phyloP scores from a whole-genome alignment of 1,140 invertebrate species.

The Caenorhabditis tropicalis region DNA sequence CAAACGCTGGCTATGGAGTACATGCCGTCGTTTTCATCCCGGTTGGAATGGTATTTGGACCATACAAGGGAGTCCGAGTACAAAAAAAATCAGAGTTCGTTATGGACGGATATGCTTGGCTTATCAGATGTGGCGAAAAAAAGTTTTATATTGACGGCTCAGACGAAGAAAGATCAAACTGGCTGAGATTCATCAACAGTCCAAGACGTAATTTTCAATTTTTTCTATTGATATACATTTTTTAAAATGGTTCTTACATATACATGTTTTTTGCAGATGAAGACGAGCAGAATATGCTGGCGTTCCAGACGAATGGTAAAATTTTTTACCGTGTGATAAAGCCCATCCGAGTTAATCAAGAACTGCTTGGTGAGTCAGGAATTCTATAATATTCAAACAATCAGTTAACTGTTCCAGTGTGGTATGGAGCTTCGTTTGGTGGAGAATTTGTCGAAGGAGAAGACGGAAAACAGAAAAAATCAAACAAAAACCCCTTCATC shows the following conservation, averaged over 20 bases:
- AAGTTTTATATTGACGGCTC: conserved; percentile 8
- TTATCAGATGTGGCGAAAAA: background rate
- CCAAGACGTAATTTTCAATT: background rate
- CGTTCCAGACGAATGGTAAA: conserved; percentile 4
- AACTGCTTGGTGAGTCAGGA: background rate
- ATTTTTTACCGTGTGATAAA: conserved; percentile 29
- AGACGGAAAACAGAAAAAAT: background rate
- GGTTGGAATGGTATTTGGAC: conserved; percentile 17
- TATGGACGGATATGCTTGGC: conserved; percentile 17
- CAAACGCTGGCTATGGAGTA: background rate
- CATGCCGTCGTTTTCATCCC: background rate
- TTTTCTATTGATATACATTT: too few relatives aligned
- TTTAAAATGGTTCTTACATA: too few relatives aligned
- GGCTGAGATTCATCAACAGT: conserved; percentile 21
- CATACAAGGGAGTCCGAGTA: background rate
- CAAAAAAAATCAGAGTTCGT: background rate
- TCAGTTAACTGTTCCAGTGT: background rate
- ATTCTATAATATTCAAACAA: background rate
- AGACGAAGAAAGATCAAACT: background rate
- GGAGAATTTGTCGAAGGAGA: conserved; percentile 7
- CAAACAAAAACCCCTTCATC: conserved; percentile 16
- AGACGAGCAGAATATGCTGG: conserved; percentile 20
- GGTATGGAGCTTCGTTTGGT: background rate
- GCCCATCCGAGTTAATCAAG: conserved; percentile 8
- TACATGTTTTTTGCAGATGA: background rate